Base-by-base conservation (phyloP, 2,797 vertebrate genomes). In the Zonotrichia albicollis region DNA sequence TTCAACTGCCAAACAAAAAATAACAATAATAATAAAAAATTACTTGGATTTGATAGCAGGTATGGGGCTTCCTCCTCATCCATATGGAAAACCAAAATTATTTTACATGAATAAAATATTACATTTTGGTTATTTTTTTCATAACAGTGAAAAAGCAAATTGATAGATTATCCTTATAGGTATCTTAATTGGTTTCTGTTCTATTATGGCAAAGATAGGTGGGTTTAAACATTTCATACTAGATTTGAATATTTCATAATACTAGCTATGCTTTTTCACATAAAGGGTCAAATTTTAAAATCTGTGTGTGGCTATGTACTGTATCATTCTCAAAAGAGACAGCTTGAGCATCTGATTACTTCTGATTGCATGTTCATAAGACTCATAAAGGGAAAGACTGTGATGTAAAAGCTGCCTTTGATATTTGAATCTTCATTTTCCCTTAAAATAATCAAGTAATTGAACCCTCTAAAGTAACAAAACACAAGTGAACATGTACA, bases 1-100 rank as follows among this genome's bases (percentile, higher is more conserved):
- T 89, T 90, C 83, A 76, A 51, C 58, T 95, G 90, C 65, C 94
- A 94, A 88, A 90, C 34, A 8, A 90, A 93, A 42, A 62, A 89
- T 87, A 95, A 86, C 55, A 90, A 92, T 45, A 93, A 93, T 90
- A 95, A 94, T 85, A 85, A 95, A 90, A 91, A 93, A 78, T 46
- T 17, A 21, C 75, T 90, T 81, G 27, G n/a, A 78, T 85, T 62
- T 34, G 48, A 73, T 89, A 55, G 32, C 21, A 14, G 26, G 16
- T 74, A 75, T 57, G 45, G 34, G 45, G 34, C 14, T 92, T 65
- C 10, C 13, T 5, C 6, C 18, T 42, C 26, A 67, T 53, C 60
- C 27, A 16, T 81, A 40, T 42, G 29, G 38, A 89, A 91, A 93
- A 32, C 1, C 13, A 21, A 32, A 36, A 23, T 57, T 65, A 72